Evolutionary conservation across 2,888 invertebrate species (phyloP).

Genomic region (Melinaea menophilus): DNA sequence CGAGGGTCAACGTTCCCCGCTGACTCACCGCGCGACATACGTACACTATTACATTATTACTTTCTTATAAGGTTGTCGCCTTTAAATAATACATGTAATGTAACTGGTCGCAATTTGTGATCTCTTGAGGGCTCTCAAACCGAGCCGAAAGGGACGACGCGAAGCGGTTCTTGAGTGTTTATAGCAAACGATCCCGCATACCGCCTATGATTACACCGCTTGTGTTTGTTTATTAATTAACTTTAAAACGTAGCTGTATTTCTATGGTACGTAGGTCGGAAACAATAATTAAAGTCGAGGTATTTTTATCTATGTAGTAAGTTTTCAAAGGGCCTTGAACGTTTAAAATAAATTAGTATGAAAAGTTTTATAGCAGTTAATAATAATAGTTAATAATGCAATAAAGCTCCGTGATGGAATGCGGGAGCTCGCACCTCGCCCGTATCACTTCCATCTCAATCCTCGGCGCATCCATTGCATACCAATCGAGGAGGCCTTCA

Average conservation of each 20-base stretch:
- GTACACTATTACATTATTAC: slow-evolving; percentile 73
- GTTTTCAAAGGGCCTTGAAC: neutral
- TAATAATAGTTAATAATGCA: neutral
- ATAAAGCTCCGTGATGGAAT: slow-evolving; percentile 58
- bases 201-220: slow-evolving; percentile 18
- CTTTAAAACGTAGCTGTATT: neutral
- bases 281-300: neutral
- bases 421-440: slow-evolving; percentile 47
- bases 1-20: slow-evolving; percentile 66
- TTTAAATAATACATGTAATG: slow-evolving; percentile 76
- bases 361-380: no score
- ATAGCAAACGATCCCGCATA: slow-evolving; percentile 24
- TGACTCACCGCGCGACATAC: slow-evolving; percentile 70
- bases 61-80: slow-evolving; percentile 74
- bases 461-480: slow-evolving; percentile 55
- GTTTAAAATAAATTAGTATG: neutral
- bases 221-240: slow-evolving; percentile 9
- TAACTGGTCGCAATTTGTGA: slow-evolving; percentile 72
- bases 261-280: no score
- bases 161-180: slow-evolving; percentile 22
- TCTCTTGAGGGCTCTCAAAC: slow-evolving; percentile 39
- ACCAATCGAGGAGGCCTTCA: slow-evolving; percentile 46
- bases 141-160: slow-evolving; percentile 23
- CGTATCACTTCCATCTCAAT: slow-evolving; percentile 62
- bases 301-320: no score